Base-by-base conservation (phyloP, 2,797 vertebrate species). In the Carduelis carduelis region DNA sequence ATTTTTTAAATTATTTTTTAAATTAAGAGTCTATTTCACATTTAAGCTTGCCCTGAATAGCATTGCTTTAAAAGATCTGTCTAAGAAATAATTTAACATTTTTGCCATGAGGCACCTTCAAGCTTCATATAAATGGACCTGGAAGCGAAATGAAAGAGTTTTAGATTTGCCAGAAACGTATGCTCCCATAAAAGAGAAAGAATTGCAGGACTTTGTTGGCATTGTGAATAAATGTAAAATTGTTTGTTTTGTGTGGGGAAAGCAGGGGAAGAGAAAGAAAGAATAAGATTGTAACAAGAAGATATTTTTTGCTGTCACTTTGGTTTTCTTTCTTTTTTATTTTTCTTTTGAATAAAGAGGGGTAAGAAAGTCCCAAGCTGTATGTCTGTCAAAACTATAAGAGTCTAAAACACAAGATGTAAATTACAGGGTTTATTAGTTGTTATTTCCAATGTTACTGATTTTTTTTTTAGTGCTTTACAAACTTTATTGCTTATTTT, bases 401-500 rank as follows among this genome's bases (percentile, higher is more conserved):
- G 81, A 95, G 18, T 92, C 88, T 96, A 95, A 97, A 97, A 97
- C 27, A 82, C 70, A 70, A 97, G 60, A 82, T 96, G 83, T 96
- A 98, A 98, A 96, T 97, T 97, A 30, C 32, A 95, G 72, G 61
- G 52, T 83, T 74, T 91, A 86, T 94, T 97, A 96, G 76, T 90
- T 95, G 47, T 86, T 96, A 76, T 86, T 95, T 95, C 64, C 84
- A 89, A 39, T 94, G 34, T 96, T 95, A 89, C 83, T 96, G 92
- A 96, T 96, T 96, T 97, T 72, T 72, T 93, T 90, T 96, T 89
- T 89, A 88, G 55, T 95, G 89, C 74, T 97, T 97, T 96, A 92
- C 89, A 88, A 96, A 97, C 93, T 96, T 97, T 93, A 96, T 96
- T 98, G 93, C 84, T 96, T 97, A 93, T 96, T 97, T 98, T 97